phyloP scores from a whole-genome alignment of 2,888 invertebrate genomes.

The Omphaloscelis lunosa region DNA sequence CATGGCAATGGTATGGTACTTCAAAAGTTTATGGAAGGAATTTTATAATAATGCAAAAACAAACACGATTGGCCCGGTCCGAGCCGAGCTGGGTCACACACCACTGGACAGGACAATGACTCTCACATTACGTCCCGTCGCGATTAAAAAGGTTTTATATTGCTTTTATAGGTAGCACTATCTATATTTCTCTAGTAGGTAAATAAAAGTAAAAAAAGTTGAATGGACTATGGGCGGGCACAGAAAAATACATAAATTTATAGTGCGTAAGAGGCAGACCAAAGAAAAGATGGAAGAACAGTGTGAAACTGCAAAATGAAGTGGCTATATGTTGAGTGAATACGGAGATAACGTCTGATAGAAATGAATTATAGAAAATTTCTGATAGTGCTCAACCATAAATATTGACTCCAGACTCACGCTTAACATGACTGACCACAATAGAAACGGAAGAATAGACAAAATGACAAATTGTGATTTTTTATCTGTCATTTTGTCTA shows the following conservation, averaged over 20 bases:
- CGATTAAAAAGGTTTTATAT: constrained; percentile 58
- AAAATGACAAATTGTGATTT: too few species aligned
- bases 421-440: too few species aligned
- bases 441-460: too few species aligned
- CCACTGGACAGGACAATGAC: constrained; percentile 87
- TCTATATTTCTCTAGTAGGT: background rate
- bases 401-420: background rate
- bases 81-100: constrained; percentile 77
- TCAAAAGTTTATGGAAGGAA: constrained; percentile 74
- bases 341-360: too few species aligned
- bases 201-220: background rate
- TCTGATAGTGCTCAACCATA: too few species aligned
- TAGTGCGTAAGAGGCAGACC: background rate
- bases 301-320: background rate
- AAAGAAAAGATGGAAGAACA: background rate
- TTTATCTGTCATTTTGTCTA: too few species aligned
- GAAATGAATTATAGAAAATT: background rate
- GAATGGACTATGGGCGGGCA: background rate
- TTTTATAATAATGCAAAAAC: constrained; percentile 88
- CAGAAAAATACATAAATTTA: background rate
- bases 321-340: background rate
- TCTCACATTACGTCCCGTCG: constrained; percentile 67
- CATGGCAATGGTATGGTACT: constrained; percentile 56
- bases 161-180: constrained; percentile 15
- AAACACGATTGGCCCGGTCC: constrained; percentile 84